Conservation (phyloP, 2,113 vertebrate species). For the Eudorcas thomsonii region DNA sequence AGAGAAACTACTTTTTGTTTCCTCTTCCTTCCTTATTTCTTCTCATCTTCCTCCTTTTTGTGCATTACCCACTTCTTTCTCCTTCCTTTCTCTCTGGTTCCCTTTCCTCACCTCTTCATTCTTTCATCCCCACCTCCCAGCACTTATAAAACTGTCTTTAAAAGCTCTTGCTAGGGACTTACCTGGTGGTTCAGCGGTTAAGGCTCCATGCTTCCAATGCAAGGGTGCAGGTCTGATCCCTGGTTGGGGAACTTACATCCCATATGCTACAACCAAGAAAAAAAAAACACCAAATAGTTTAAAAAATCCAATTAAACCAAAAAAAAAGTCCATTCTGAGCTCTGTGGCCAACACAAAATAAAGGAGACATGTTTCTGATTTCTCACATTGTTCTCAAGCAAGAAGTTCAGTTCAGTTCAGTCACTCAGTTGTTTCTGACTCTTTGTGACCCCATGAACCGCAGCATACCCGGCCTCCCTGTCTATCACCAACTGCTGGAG, state of each 20-base stretch:
- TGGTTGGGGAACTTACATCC: neutral
- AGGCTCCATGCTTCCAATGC: neutral
- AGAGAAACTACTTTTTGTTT: neutral
- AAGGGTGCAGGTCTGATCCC: neutral
- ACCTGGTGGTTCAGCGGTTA: neutral
- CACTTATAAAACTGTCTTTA: neutral
- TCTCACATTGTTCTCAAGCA: neutral
- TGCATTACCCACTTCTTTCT: neutral
- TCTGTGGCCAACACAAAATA: neutral
- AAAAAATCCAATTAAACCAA: neutral
- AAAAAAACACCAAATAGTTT: neutral
- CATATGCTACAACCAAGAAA: neutral
- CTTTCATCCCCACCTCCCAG: neutral
- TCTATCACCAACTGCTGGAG: neutral
- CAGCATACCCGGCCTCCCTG: neutral
- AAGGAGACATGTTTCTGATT: neutral
- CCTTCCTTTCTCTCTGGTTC: neutral
- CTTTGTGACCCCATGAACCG: neutral
- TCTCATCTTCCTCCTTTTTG: neutral
- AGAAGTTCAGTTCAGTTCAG: neutral
- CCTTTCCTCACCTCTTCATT: neutral
- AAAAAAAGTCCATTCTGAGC: neutral
- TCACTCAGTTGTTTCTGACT: rapidly evolving
- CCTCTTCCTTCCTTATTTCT: neutral
- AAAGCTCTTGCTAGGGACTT: neutral